These are phyloP conservation scores for Chrysoperla carnea DNA, from an alignment of 1,140 invertebrate species.

Conservation along the genomic window DNA sequence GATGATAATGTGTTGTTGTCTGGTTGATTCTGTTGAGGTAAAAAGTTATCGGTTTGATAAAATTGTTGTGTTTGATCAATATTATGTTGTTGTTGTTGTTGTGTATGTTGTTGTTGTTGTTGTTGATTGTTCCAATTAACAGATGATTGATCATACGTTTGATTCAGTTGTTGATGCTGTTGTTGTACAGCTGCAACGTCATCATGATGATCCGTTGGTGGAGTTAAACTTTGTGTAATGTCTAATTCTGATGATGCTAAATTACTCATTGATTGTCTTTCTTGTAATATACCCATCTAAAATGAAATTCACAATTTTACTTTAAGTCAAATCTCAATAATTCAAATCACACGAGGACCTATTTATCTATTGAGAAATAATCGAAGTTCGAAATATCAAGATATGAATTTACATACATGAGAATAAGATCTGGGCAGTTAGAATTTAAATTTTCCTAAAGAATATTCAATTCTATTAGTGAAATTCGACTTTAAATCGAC, in stretches of 20 bases:
- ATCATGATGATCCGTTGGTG: conserved; percentile 6
- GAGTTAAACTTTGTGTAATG: conserved; percentile 1
- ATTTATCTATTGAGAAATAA: no score
- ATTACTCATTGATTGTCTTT: conserved; percentile 19
- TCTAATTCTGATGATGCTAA: not conserved
- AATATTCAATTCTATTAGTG: no score
- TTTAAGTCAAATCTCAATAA: no score
- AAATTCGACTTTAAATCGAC: no score
- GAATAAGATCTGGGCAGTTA: no score
- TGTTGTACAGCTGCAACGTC: conserved; percentile 2
- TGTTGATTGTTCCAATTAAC: conserved; percentile 1
- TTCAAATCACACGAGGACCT: no score
- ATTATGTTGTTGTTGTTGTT: conserved; percentile 1
- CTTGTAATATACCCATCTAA: conserved; percentile 19
- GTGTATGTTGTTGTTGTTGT: conserved; percentile 7
- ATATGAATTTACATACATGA: no score
- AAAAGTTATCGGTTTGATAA: not conserved
- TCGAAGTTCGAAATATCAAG: no score
- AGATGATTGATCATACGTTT: conserved; percentile 2
- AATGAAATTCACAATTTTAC: conserved; percentile 7
- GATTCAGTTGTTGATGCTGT: conserved; percentile 1
- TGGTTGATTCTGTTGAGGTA: conserved; percentile 1
- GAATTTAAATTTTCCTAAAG: no score
- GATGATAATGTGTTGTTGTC: conserved; percentile 17
- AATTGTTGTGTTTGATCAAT: conserved; percentile 2